phyloP scores from a whole-genome alignment of 2,888 invertebrate genomes.

The Clostera curtula region DNA sequence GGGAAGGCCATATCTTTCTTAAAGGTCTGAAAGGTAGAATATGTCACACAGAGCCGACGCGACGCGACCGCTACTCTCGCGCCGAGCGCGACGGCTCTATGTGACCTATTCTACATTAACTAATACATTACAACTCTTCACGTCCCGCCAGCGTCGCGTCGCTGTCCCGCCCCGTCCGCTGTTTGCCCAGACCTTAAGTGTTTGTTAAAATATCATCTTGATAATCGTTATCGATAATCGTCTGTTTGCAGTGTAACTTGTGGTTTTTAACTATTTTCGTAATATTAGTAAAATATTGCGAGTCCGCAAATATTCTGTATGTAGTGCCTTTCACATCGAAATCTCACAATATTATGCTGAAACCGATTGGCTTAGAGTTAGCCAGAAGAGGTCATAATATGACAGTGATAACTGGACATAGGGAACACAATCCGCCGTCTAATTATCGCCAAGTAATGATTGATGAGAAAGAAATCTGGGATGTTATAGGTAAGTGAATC shows the following conservation, averaged over 20 bases:
- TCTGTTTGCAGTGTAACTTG: conserved; percentile 19
- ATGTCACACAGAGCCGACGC: no score
- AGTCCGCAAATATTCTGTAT: conserved; percentile 57
- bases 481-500: conserved; percentile 45
- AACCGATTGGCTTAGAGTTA: conserved; percentile 60
- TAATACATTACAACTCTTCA: no score
- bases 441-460: conserved; percentile 55
- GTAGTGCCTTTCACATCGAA: conserved; percentile 61
- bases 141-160: no score
- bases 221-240: no score
- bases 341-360: conserved; percentile 63
- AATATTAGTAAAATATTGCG: conserved; percentile 16
- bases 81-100: no score
- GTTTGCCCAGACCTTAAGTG: no score
- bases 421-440: conserved; percentile 38
- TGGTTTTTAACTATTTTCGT: conserved; percentile 14
- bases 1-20: no score
- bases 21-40: no score
- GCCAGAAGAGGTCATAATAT: conserved; percentile 70
- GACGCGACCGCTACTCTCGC: no score
- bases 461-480: conserved; percentile 54
- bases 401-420: conserved; percentile 58
- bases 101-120: no score
- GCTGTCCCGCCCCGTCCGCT: no score
- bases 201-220: no score